Percentiles rank a stretch among this genome's conserved stretches.
These are phyloP conservation scores for Cryptotis parvus DNA, from an alignment of 2,113 vertebrate genomes.

Conservation along the genomic window DNA sequence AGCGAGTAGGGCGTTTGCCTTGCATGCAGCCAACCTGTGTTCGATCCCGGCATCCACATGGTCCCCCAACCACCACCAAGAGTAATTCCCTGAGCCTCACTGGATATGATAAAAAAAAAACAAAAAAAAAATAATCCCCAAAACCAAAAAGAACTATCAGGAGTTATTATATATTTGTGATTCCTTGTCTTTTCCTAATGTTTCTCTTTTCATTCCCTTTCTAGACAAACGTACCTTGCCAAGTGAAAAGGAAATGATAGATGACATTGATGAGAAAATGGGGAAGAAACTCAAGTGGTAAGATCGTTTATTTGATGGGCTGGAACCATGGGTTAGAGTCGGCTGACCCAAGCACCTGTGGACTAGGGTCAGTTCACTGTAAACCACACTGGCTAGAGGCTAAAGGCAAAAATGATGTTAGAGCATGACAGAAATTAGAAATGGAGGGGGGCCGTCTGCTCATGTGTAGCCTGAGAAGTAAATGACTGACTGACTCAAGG, in stretches of 20 bases:
- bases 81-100: too few relatives aligned
- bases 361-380: too few relatives aligned
- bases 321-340: neutral
- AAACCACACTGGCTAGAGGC: neutral
- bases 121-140: too few relatives aligned
- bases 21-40: too few relatives aligned
- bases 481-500: neutral
- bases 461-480: neutral
- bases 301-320: neutral
- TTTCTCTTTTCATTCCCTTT: slow-evolving; percentile 33
- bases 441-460: neutral
- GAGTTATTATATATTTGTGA: neutral
- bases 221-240: slow-evolving; percentile 88
- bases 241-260: slow-evolving; percentile 85
- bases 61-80: too few relatives aligned
- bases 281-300: slow-evolving; percentile 87
- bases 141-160: too few relatives aligned
- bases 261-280: slow-evolving; percentile 87
- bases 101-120: too few relatives aligned
- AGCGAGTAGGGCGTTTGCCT: too few relatives aligned
- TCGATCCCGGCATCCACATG: too few relatives aligned
- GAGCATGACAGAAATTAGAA: neutral
- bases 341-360: neutral
- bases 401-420: neutral
- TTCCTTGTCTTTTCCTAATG: slow-evolving; percentile 17